Conservation (phyloP, 1,140 invertebrate species). For the Condylostylus longicornis region DNA sequence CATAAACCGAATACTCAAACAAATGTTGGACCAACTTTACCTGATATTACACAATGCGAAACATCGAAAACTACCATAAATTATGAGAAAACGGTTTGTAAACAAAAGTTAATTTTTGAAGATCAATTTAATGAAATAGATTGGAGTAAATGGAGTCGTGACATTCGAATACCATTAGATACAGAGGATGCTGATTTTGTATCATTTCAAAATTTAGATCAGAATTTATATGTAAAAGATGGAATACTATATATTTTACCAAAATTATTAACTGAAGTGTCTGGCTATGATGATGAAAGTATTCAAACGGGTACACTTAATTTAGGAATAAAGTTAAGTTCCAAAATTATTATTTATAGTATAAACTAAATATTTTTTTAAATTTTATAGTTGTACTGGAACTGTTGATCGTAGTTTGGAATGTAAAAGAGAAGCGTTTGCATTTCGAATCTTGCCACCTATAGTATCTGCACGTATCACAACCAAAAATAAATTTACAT, state of each 20-base stretch:
- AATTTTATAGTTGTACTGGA: constrained; percentile 41
- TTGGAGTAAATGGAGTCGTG: constrained; percentile 17
- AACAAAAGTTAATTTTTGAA: constrained; percentile 19
- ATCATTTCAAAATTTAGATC: constrained; percentile 7
- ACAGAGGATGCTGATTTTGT: constrained; percentile 20
- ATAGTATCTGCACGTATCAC: constrained; percentile 50
- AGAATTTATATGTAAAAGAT: constrained; percentile 2
- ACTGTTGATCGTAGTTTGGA: constrained; percentile 26
- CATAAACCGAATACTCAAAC: too few relatives aligned
- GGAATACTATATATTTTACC: constrained; percentile 6
- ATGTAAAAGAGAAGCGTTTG: constrained; percentile 35
- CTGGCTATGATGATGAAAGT: background rate
- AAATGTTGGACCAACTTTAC: too few relatives aligned
- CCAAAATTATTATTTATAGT: background rate
- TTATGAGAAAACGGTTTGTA: constrained; percentile 14
- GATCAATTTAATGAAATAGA: constrained; percentile 22
- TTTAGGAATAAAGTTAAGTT: background rate
- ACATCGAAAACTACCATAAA: too few relatives aligned
- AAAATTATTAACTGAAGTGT: background rate
- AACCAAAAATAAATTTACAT: constrained; percentile 47
- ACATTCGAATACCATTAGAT: constrained; percentile 18
- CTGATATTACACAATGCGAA: too few relatives aligned
- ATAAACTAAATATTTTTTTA: background rate
- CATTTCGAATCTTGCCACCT: constrained; percentile 45
- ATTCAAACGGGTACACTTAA: background rate